These are phyloP conservation scores for Micropterix aruncella DNA, from an alignment of 2,888 invertebrate species.

Conservation along the genomic window DNA sequence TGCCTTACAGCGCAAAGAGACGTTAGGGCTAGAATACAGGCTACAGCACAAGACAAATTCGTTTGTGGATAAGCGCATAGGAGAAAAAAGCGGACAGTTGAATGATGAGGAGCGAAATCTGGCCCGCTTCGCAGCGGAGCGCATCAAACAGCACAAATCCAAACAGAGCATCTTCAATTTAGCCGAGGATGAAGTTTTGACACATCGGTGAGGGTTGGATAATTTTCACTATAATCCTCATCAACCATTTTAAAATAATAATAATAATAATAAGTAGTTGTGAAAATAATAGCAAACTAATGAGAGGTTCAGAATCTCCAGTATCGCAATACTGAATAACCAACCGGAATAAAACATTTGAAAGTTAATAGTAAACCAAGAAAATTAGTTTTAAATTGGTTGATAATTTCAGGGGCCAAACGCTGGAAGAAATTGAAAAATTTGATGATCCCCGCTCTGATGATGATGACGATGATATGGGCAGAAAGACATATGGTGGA, in stretches of 20 bases:
- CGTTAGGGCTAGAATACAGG: conserved; percentile 75
- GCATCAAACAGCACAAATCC: conserved; percentile 50
- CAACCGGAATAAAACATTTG: no score
- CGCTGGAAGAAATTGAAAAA: conserved; percentile 80
- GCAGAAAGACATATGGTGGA: conserved; percentile 35
- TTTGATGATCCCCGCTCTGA: conserved; percentile 78
- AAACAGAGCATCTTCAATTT: conserved; percentile 68
- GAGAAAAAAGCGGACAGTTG: conserved; percentile 57
- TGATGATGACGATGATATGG: conserved; percentile 61
- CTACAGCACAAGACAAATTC: conserved; percentile 71
- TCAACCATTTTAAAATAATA: not conserved
- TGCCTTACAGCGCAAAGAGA: conserved; percentile 65
- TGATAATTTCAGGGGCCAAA: conserved; percentile 65
- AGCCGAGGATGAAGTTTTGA: conserved; percentile 79
- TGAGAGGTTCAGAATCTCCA: no score
- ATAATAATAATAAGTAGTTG: not conserved
- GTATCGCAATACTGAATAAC: no score
- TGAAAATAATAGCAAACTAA: no score
- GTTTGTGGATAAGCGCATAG: conserved; percentile 80
- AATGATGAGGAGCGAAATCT: conserved; percentile 67
- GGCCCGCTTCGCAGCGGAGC: conserved; percentile 70
- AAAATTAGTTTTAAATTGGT: no score
- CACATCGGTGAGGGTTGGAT: conserved; percentile 45
- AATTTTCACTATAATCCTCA: not conserved
- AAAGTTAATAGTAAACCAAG: no score